Evolutionary conservation across 2,797 vertebrate species (phyloP), one percentile per base, ranked within the genome.

Genomic region (Cheirogaleus major): DNA sequence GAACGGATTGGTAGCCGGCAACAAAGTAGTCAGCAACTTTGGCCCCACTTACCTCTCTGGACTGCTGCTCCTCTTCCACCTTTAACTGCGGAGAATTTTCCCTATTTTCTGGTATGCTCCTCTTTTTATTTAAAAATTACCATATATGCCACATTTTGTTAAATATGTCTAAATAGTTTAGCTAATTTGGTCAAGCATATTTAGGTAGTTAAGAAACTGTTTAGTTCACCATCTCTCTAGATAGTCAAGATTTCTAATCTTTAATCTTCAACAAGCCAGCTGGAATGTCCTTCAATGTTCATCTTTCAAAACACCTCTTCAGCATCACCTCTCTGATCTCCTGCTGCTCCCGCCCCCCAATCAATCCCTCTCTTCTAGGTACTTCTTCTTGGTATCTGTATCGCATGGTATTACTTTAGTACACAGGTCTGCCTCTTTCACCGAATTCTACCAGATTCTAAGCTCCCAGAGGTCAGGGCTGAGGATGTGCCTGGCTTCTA

Each of bases 51-150:
- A 84, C 5, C n/a, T 94, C 83, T 91, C 30, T 89, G 41, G 82
- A 89, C 50, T 75, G n/a, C 10, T 87, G 1, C 8, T 84, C 35
- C 38, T 70, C 38, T 83, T 92, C 43, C 32, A 75, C 83, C 30
- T 63, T 95, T 59, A 55, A 75, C 20, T 9, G 27, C 9, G 6
- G 45, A 75, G 59, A 84, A 83, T 59, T 78, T 50, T 14, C 59
- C 63, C 63, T 38, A 14, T 25, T 87, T 87, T 82, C 48, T 20
- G 23, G 35, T 43, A 67, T 65, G 43, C 11, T 92, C 4, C 2
- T 61, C 15, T 17, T 63, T 83, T 88, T 61, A 57, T 38, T 95
- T 96, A 45, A 92, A 94, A 96, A 87, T 75, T 48, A 80, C 43
- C 45, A 70, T 38, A 25, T 30, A 45, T 43, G 89, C 81, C 86